Conservation (phyloP, 2,888 invertebrate genomes). For the Melieria omissa region DNA sequence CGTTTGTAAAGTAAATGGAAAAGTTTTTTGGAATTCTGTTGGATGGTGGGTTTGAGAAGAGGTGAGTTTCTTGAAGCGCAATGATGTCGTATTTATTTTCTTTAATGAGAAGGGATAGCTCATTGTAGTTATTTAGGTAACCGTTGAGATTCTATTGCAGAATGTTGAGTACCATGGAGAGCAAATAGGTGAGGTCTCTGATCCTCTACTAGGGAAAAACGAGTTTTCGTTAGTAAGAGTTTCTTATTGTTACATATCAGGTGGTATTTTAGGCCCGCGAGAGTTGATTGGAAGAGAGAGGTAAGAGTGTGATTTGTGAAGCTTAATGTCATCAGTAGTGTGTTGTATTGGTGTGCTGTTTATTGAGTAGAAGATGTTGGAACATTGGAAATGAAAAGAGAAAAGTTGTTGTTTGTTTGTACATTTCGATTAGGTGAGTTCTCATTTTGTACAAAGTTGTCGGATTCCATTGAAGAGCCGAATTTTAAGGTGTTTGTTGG, state of each 20-base stretch:
- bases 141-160: constrained; percentile 13
- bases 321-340: neutral
- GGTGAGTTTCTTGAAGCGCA: constrained; percentile 1
- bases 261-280: neutral
- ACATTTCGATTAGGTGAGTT: neutral
- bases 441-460: neutral
- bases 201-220: neutral
- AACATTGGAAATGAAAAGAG: neutral
- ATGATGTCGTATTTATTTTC: neutral
- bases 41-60: neutral
- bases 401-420: neutral
- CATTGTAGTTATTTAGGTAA: constrained; percentile 11
- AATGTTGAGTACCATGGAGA: constrained; percentile 12
- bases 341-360: neutral
- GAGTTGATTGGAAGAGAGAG: neutral
- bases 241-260: neutral
- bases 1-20: neutral
- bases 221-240: neutral
- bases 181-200: neutral
- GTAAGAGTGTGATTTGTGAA: neutral
- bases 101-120: neutral
- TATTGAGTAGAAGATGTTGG: neutral
- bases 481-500: neutral
- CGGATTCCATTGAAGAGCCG: neutral
- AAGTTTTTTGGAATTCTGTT: neutral